phyloP scores from a whole-genome alignment of 2,797 vertebrate genomes.

The Cichlasoma orientale region DNA sequence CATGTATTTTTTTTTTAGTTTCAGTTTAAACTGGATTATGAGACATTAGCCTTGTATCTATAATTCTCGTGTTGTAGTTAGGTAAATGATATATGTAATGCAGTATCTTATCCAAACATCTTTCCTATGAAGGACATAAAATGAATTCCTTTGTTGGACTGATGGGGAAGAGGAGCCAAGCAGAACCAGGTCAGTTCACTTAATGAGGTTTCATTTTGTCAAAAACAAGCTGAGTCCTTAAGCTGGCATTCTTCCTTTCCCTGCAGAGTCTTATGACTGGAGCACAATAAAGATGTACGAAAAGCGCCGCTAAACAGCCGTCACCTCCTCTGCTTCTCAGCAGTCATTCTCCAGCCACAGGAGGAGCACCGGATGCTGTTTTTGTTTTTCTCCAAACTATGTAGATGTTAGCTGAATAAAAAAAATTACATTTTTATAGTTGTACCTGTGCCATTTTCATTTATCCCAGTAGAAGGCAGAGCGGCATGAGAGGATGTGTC shows the following conservation, averaged over 20 bases:
- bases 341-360: constrained; percentile 16
- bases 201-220: neutral
- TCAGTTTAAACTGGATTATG: neutral
- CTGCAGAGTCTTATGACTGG: constrained; percentile 78
- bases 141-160: constrained; percentile 84
- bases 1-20: no score
- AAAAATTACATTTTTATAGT: neutral
- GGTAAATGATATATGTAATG: neutral
- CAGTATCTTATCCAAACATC: neutral
- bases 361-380: constrained; percentile 3
- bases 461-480: constrained; percentile 33
- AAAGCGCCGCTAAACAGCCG: constrained; percentile 64
- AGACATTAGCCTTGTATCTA: neutral
- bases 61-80: neutral
- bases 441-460: constrained; percentile 61
- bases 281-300: constrained; percentile 75
- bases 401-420: constrained; percentile 67
- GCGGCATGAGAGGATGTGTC: neutral
- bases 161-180: constrained; percentile 84
- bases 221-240: neutral
- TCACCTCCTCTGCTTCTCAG: constrained; percentile 33
- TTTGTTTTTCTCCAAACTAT: constrained; percentile 46
- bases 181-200: constrained; percentile 74
- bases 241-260: neutral
- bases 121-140: constrained; percentile 79